phyloP scores from a whole-genome alignment of 2,797 vertebrate genomes.

The Gila robusta region DNA sequence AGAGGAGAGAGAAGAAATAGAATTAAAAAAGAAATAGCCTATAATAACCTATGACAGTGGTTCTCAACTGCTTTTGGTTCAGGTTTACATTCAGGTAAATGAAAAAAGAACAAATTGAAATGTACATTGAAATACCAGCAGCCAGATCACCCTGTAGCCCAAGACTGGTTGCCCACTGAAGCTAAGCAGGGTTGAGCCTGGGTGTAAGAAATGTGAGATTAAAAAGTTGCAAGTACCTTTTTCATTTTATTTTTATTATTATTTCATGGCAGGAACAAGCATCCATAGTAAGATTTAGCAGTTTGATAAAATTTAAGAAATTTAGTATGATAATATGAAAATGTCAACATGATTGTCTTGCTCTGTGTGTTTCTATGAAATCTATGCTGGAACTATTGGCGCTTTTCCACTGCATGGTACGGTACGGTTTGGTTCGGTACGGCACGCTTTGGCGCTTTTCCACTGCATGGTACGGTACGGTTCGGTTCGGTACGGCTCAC shows the following conservation, averaged over 20 bases:
- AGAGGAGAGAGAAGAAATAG: conserved; percentile 6
- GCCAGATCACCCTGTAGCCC: no score
- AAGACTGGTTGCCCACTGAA: no score
- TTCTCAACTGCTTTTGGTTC: not conserved
- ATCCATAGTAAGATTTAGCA: not conserved
- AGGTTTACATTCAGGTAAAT: not conserved
- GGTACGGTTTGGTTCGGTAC: no score
- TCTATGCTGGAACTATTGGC: not conserved
- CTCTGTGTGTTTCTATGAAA: not conserved
- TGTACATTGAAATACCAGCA: not conserved
- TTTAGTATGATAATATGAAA: not conserved
- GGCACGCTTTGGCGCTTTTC: no score
- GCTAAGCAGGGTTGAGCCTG: no score
- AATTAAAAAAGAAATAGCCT: not conserved
- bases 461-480: no score
- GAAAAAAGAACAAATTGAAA: not conserved
- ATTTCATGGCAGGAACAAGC: not conserved
- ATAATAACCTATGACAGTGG: not conserved
- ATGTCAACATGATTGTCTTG: not conserved
- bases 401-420: no score
- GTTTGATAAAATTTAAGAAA: not conserved
- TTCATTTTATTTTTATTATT: no score
- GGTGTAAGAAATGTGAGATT: no score
- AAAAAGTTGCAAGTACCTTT: no score
- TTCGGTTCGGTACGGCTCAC: no score